Evolutionary conservation across 2,797 vertebrate species (phyloP).

Genomic region (Acomys russatus): DNA sequence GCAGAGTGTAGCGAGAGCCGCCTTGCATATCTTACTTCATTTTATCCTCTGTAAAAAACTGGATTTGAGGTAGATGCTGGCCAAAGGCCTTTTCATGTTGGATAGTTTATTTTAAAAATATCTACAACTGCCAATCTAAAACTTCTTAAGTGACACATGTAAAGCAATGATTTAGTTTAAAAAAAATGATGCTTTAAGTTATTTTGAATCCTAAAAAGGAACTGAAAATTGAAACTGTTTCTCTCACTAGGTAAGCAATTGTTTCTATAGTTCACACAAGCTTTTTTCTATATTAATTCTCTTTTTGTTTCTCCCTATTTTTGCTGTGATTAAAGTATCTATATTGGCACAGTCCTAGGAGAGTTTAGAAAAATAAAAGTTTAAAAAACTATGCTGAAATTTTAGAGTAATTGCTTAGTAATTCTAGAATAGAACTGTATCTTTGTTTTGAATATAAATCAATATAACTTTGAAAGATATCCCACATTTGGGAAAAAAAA

Average conservation of each 20-base stretch:
- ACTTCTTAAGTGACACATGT: not conserved
- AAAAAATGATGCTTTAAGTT: not conserved
- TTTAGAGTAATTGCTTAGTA: constrained; percentile 16
- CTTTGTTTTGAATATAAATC: not conserved
- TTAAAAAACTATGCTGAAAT: constrained; percentile 14
- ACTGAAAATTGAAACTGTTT: not conserved
- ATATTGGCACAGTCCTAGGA: not conserved
- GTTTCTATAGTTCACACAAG: not conserved
- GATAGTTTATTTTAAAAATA: not conserved
- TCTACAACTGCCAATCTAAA: not conserved
- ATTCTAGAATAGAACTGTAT: not conserved
- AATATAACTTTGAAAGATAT: not conserved
- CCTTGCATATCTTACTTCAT: not conserved
- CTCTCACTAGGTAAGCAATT: not conserved
- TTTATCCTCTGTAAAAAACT: not conserved
- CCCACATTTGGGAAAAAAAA: not conserved
- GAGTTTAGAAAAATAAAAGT: constrained; percentile 20
- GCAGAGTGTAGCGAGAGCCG: not conserved
- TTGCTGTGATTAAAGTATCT: not conserved
- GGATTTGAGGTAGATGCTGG: constrained; percentile 34
- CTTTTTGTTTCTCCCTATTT: not conserved
- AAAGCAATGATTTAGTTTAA: not conserved
- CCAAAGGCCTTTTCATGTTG: not conserved
- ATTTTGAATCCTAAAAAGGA: not conserved
- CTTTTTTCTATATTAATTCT: not conserved